Conservation (phyloP, 1,140 invertebrate genomes). For the Pogonognathellus flavescens region DNA sequence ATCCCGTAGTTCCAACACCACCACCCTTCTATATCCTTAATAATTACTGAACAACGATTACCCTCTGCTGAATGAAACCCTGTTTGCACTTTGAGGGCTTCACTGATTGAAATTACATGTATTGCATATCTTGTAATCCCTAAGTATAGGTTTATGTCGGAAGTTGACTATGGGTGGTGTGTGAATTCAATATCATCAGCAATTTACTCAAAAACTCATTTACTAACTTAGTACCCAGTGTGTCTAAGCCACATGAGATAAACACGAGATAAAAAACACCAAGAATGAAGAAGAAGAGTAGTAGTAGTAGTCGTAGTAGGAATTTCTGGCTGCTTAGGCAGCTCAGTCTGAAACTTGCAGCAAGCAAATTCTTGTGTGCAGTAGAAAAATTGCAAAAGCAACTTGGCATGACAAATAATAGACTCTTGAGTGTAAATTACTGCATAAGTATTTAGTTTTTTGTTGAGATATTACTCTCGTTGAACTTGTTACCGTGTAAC, state of each 20-base stretch:
- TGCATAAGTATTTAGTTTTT: not conserved
- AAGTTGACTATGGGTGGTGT: too few species aligned
- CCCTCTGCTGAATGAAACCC: not conserved
- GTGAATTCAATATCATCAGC: too few species aligned
- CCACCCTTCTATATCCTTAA: not conserved
- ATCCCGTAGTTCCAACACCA: not conserved
- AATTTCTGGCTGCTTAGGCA: too few species aligned
- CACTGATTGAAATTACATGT: slow-evolving; percentile 20
- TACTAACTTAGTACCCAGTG: too few species aligned
- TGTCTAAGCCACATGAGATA: too few species aligned
- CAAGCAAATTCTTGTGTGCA: not conserved
- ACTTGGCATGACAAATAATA: slow-evolving; percentile 38
- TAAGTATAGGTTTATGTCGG: not conserved
- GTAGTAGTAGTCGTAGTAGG: too few species aligned
- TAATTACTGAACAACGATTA: not conserved
- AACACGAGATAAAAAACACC: too few species aligned
- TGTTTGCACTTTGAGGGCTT: slow-evolving; percentile 5
- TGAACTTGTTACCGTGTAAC: slow-evolving; percentile 9
- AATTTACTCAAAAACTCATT: too few species aligned
- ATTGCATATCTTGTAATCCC: not conserved
- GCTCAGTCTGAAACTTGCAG: not conserved
- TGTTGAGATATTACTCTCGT: not conserved
- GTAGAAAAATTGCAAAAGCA: slow-evolving; percentile 35
- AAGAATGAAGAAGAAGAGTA: too few species aligned
- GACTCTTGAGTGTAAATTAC: not conserved